These are phyloP conservation scores for Tetraodon nigroviridis DNA, from an alignment of 2,113 vertebrate genomes.

Conservation along the genomic window DNA sequence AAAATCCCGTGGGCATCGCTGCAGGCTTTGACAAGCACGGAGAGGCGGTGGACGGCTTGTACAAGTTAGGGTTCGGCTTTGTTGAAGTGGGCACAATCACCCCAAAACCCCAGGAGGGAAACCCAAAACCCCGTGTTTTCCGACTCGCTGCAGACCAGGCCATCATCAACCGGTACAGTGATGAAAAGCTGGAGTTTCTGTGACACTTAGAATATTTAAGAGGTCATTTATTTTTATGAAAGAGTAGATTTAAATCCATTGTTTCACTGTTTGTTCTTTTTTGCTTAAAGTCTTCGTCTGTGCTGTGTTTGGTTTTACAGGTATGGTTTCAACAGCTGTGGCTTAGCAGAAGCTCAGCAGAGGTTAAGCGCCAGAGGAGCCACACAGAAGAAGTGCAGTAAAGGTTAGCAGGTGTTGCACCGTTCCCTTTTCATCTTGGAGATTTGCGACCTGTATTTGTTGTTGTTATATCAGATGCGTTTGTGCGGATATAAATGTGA, in stretches of 20 bases:
- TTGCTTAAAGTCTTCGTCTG: background rate
- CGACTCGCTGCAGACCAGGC: constrained; percentile 82
- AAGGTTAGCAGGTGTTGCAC: constrained; percentile 66
- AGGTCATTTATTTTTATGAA: constrained; percentile 1
- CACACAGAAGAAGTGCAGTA: constrained; percentile 73
- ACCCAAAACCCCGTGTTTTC: constrained; percentile 89
- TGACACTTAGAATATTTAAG: background rate
- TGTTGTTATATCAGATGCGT: background rate
- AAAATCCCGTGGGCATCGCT: constrained; percentile 89
- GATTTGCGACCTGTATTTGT: background rate
- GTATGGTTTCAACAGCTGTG: constrained; percentile 96
- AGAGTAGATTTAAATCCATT: background rate
- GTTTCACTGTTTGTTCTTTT: background rate
- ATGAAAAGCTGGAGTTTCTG: background rate
- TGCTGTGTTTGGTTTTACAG: constrained; percentile 56
- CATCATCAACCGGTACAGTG: constrained; percentile 86
- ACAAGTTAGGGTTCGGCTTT: constrained; percentile 90
- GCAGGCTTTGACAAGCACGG: constrained; percentile 95
- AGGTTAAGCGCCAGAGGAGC: constrained; percentile 78
- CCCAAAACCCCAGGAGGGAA: constrained; percentile 89
- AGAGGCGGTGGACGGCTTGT: constrained; percentile 90
- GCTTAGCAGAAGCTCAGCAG: constrained; percentile 72
- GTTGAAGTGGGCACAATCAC: constrained; percentile 95
- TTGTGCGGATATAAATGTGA: background rate
- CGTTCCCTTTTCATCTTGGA: background rate